Evolutionary conservation across 2,797 vertebrate genomes (phyloP), one percentile per base, ranked within the genome.

Genomic region (Brachyalestes nurse): DNA sequence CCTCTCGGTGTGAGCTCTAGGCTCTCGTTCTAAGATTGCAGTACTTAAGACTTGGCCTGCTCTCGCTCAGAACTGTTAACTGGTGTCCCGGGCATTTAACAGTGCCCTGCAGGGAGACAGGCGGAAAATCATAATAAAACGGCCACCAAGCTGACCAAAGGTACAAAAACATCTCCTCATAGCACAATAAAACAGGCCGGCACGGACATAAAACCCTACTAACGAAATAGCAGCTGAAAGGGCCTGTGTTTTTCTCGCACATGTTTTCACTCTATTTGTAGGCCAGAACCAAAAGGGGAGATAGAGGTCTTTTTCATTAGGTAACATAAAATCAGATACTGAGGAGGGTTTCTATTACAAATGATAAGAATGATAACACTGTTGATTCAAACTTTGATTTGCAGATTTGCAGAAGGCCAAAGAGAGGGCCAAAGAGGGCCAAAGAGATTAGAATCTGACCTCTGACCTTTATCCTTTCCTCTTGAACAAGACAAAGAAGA

Each of bases 121-220:
- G 57, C 47, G 7, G 77, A 72, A 78, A 79, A 64, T 72, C 61
- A 61, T 45, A 62, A 72, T 72, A 72, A 79, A 79, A 62, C 1
- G 28, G 34, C 55, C 55, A 45, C 72, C 34, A 42, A 45, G 55
- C 19, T 23, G 67, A 62, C 9, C 6, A 57, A 61, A 60, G 40
- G 66, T 5, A 49, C 53, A 28, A 45, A 78, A 71, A 71, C 60
- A 49, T 78, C 17, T 40, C 77, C 67, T 78, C 67, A 17, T 38
- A 78, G 67, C 12, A 62, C 55, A 71, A 72, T 71, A 62, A 78
- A 78, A 62, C 16, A 53, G 47, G 12, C 55, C 13, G 40, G 55
- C 10, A 5, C 42, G 55, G 69, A 71, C 12, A 38, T 40, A 71
- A 34, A 62, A 14, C 17, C 61, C 21, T 53, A 25, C 51, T 40